Conservation (phyloP, 1,140 invertebrate genomes). For the Leptopilina clavipes region DNA sequence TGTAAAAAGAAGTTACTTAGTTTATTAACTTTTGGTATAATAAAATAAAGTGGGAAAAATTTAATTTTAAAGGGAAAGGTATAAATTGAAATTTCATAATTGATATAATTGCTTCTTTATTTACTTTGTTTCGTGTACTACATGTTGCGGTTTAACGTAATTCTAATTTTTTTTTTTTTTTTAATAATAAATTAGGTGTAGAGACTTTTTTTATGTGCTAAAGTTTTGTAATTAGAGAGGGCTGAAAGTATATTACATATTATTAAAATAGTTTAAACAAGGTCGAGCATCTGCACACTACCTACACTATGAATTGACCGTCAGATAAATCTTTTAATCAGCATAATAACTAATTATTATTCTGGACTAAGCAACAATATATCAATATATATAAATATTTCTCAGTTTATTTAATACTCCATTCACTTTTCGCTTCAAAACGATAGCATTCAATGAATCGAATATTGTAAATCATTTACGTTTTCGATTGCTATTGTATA, state of each 20-base stretch:
- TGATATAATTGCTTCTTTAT: conserved; percentile 2
- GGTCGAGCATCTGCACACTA: conserved; percentile 30
- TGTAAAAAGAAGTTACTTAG: background rate
- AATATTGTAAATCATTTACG: too few relatives aligned
- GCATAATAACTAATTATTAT: conserved; percentile 32
- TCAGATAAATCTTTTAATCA: conserved; percentile 25
- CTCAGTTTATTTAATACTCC: background rate
- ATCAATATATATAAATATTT: background rate
- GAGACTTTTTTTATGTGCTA: background rate
- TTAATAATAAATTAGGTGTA: conserved; percentile 8
- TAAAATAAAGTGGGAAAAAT: too few relatives aligned
- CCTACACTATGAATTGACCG: conserved; percentile 19
- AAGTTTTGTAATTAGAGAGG: conserved; percentile 32
- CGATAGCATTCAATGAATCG: too few relatives aligned
- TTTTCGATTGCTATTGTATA: too few relatives aligned
- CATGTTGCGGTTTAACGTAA: background rate
- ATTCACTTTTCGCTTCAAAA: conserved; percentile 17
- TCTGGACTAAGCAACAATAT: background rate
- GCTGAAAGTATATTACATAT: conserved; percentile 5
- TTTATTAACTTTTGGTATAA: too few relatives aligned
- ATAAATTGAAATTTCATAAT: background rate
- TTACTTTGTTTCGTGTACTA: background rate
- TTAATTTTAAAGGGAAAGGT: too few relatives aligned
- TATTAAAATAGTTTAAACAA: conserved; percentile 26
- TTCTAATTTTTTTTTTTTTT: background rate